Evolutionary conservation across 2,113 vertebrate genomes (phyloP).

Genomic region (Oryzias curvinotus): DNA sequence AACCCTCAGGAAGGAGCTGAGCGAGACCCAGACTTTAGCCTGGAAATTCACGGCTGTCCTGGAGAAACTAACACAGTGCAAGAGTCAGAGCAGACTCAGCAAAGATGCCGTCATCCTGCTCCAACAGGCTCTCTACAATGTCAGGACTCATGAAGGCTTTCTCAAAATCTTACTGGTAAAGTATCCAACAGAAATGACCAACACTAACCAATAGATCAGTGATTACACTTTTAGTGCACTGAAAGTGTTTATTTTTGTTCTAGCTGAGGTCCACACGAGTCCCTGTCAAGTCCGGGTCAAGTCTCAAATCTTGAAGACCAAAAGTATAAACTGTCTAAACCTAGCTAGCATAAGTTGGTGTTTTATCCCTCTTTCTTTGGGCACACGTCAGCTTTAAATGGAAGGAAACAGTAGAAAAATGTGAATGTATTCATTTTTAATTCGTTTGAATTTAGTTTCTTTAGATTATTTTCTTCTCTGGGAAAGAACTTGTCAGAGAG

Average conservation of each 20-base stretch:
- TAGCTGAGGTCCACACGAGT: not conserved
- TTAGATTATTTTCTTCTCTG: too few relatives aligned
- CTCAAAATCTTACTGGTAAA: conserved; percentile 88
- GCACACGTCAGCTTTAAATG: too few relatives aligned
- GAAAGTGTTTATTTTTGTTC: not conserved
- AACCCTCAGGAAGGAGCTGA: conserved; percentile 72
- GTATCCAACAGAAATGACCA: too few relatives aligned
- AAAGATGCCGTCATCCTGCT: conserved; percentile 63
- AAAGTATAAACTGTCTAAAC: too few relatives aligned
- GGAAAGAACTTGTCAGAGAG: too few relatives aligned
- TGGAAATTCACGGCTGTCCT: conserved; percentile 83
- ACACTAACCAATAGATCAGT: not conserved
- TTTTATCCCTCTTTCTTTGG: too few relatives aligned
- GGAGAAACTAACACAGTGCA: conserved; percentile 66
- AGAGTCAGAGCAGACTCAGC: not conserved
- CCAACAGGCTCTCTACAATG: conserved; percentile 85
- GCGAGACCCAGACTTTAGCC: conserved; percentile 63
- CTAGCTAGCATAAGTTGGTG: too few relatives aligned
- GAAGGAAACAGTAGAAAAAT: too few relatives aligned
- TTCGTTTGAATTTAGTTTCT: too few relatives aligned
- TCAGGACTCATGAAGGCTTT: conserved; percentile 86
- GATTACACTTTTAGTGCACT: not conserved
- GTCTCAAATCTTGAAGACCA: too few relatives aligned
- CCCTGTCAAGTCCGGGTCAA: too few relatives aligned
- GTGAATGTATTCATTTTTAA: too few relatives aligned